phyloP scores from a whole-genome alignment of 92 coral and sea anemone genomes.

The Porites rus region DNA sequence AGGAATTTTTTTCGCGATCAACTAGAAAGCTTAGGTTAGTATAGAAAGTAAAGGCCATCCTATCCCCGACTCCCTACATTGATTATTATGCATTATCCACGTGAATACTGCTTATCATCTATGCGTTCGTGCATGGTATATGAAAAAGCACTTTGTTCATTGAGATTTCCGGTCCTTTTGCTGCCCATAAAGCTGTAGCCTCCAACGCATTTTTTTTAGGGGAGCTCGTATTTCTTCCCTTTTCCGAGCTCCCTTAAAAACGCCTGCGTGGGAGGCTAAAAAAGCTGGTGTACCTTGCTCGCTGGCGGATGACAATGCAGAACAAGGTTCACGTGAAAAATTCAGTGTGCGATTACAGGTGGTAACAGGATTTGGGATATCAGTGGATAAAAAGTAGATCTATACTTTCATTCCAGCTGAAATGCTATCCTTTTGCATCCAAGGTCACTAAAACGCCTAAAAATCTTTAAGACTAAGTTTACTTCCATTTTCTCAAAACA shows the following conservation, averaged over 20 bases:
- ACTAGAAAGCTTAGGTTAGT: slow-evolving; percentile 17
- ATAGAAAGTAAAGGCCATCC: not conserved
- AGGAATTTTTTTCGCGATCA: not conserved
- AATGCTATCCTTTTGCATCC: not conserved
- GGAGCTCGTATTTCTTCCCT: too few relatives aligned
- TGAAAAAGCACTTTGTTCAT: not conserved
- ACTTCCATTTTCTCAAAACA: too few relatives aligned
- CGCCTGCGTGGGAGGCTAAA: too few relatives aligned
- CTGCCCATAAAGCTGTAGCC: not conserved
- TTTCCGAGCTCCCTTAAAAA: too few relatives aligned
- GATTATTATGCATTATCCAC: slow-evolving; percentile 10
- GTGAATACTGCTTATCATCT: not conserved
- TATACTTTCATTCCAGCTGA: too few relatives aligned
- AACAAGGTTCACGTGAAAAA: slow-evolving; percentile 9
- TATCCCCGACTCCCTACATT: not conserved
- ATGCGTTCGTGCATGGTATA: slow-evolving; percentile 9
- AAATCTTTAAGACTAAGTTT: not conserved
- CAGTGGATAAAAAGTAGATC: too few relatives aligned
- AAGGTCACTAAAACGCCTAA: not conserved
- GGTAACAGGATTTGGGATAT: not conserved
- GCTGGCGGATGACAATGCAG: too few relatives aligned
- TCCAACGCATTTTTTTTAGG: too few relatives aligned
- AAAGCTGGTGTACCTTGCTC: not conserved
- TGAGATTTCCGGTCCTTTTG: slow-evolving; percentile 21
- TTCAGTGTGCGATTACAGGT: not conserved